Evolutionary conservation across 2,797 vertebrate genomes (phyloP).

Genomic region (Mus spretus): DNA sequence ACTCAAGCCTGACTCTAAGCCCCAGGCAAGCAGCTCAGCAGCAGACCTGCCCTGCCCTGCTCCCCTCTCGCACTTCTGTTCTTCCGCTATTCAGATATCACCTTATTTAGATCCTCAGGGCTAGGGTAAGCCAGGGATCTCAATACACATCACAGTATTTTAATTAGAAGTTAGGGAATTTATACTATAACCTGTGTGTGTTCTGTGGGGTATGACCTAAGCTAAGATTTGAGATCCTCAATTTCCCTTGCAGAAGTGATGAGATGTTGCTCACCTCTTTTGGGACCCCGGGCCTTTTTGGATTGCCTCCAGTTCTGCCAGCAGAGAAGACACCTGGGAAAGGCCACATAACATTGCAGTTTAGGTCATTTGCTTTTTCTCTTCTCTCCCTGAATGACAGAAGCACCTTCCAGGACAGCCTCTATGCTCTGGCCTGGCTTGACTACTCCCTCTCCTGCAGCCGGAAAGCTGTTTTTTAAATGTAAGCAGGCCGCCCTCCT

Average conservation of each 20-base stretch:
- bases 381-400: neutral
- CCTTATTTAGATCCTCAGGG: neutral
- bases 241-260: neutral
- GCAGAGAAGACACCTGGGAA: slow-evolving; percentile 88
- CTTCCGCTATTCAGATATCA: neutral
- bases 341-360: neutral
- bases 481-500: neutral
- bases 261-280: slow-evolving; percentile 91
- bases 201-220: slow-evolving; percentile 29
- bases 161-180: slow-evolving; percentile 28
- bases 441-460: neutral
- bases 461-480: neutral
- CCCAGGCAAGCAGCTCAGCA: neutral
- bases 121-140: neutral
- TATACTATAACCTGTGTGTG: neutral
- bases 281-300: slow-evolving; percentile 87
- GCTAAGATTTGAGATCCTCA: neutral
- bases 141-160: neutral
- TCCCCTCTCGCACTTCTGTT: neutral
- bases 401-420: neutral
- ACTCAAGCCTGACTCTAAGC: neutral
- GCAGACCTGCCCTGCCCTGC: neutral
- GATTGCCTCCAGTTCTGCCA: slow-evolving; percentile 92
- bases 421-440: neutral
- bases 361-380: neutral